These are phyloP conservation scores for Bathybates hornii DNA, from an alignment of 2,113 vertebrate genomes.

Conservation along the genomic window DNA sequence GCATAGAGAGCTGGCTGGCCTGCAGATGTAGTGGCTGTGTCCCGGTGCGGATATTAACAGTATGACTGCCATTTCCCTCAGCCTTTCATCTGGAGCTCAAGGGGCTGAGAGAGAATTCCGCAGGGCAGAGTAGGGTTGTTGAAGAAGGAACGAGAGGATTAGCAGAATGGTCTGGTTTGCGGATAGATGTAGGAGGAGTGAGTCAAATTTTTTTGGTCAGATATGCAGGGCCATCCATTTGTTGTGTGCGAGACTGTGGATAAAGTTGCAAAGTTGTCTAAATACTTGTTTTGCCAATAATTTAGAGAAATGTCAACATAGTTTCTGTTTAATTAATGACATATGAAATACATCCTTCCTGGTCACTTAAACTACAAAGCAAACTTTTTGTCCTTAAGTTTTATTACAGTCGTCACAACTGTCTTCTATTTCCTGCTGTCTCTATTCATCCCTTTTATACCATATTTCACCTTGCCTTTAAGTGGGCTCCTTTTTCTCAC, in stretches of 20 bases:
- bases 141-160: constrained; percentile 45
- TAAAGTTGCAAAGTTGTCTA: not conserved
- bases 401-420: not conserved
- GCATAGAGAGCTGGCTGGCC: constrained; percentile 42
- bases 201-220: not conserved
- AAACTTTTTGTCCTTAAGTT: not conserved
- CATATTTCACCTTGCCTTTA: not conserved
- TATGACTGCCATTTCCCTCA: constrained; percentile 61
- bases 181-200: constrained; percentile 6
- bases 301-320: not conserved
- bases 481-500: not conserved
- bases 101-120: constrained; percentile 21
- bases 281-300: not conserved
- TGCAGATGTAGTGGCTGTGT: constrained; percentile 60
- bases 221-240: constrained; percentile 17
- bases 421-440: not conserved
- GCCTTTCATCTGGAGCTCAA: constrained; percentile 62
- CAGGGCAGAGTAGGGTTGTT: constrained; percentile 23
- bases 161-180: constrained; percentile 37
- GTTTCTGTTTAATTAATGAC: not conserved
- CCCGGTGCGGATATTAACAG: constrained; percentile 63
- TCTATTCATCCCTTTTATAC: not conserved
- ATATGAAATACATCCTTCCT: not conserved
- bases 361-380: not conserved
- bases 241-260: not conserved